Evolutionary conservation across 2,888 invertebrate genomes (phyloP), one percentile per base, ranked within the genome.

Genomic region (Lithophane ornitopus): DNA sequence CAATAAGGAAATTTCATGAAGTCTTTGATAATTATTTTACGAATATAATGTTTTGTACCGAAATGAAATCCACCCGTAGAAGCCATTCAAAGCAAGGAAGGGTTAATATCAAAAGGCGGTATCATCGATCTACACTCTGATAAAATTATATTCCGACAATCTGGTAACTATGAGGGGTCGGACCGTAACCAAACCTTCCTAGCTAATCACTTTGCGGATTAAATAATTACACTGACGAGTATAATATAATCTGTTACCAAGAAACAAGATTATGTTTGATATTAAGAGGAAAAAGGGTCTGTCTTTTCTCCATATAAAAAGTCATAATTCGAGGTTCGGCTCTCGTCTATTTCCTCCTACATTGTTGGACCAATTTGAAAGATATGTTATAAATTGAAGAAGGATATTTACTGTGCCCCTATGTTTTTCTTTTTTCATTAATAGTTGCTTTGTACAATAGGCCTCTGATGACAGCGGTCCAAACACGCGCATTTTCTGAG

Each of bases 171-270:
- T 44, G 34, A 19, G 39, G 41, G 76, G 63, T 66, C 56, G n/a
- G 34, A 16, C 28, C 44, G 19, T 28, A 52, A 58, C 56, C 49
- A 52, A 65, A 39, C 44, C 82, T 12, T 3, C 44, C 70, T 28
- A 8, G 28, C 28, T 76, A 80, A 80, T 82, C 70, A 82, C 72
- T 66, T 61, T 56, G 44, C n/a, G 59, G 65, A 52, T 71, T 56
- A 69, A 7, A 54, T 71, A 69, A 56, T 71, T 78, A 81, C 19
- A 14, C 22, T 52, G 78, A 46, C 34, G 34, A 34, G 54, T 49
- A 41, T 63, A 58, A 68, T 77, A 41, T 63, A 54, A 68, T 82
- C 46, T 46, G 26, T 69, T 22, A n/a, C 52, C 65, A 26, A 22
- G 66, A 63, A 68, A 77, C 67, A 41, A 49, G 66, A 81, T 78